Evolutionary conservation across 2,113 vertebrate genomes (phyloP).

Genomic region (Litocranius walleri): DNA sequence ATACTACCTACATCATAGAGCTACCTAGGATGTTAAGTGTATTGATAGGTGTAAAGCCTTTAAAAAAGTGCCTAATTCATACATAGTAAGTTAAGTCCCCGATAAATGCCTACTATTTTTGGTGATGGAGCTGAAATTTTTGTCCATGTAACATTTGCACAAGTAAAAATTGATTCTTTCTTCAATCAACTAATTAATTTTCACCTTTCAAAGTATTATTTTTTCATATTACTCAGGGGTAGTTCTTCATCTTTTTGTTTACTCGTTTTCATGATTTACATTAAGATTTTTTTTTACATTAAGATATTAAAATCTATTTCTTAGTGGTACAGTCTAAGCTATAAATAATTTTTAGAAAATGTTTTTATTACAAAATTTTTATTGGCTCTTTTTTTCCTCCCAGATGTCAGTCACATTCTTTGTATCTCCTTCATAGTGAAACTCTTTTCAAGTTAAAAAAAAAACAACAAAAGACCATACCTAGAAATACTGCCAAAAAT

Average conservation of each 20-base stretch:
- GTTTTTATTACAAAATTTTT: not conserved
- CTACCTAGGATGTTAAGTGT: not conserved
- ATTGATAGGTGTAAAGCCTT: not conserved
- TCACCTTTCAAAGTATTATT: not conserved
- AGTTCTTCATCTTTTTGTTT: not conserved
- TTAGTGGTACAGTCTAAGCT: not conserved
- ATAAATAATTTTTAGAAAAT: constrained; percentile 14
- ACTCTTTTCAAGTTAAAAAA: not conserved
- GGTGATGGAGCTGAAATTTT: not conserved
- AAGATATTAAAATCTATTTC: not conserved
- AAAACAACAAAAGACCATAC: not conserved
- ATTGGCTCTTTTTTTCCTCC: not conserved
- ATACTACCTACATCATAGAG: not conserved
- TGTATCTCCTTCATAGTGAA: not conserved
- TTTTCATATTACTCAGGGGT: not conserved
- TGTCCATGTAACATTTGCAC: not conserved
- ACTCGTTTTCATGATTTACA: not conserved
- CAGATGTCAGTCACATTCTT: not conserved
- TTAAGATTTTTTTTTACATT: not conserved
- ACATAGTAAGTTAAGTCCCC: not conserved
- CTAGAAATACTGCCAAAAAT: constrained; percentile 23
- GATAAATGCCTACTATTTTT: not conserved
- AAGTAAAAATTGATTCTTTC: not conserved
- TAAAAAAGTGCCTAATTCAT: not conserved
- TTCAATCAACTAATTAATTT: not conserved